Evolutionary conservation across 2,113 vertebrate species (phyloP).

Genomic region (Callipepla californica): DNA sequence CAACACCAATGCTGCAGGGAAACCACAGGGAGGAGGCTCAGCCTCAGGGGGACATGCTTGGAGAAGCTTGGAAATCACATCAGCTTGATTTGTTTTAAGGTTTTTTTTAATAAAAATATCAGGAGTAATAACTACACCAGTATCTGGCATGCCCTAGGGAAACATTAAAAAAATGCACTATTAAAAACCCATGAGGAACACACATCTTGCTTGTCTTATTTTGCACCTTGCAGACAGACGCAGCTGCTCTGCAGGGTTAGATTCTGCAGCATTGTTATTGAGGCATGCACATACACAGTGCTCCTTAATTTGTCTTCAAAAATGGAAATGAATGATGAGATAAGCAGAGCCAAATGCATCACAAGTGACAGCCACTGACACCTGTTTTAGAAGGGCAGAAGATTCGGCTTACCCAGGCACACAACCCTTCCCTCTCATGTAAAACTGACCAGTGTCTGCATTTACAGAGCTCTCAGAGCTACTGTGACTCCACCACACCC

Average conservation of each 20-base stretch:
- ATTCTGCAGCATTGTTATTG: neutral
- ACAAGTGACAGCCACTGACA: neutral
- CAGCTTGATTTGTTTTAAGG: neutral
- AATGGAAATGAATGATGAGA: neutral
- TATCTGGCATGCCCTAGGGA: neutral
- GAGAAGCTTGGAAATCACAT: neutral
- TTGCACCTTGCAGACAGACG: neutral
- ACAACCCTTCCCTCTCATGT: neutral
- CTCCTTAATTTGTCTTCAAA: neutral
- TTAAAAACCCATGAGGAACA: neutral
- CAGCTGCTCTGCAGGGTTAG: neutral
- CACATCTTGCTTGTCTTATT: neutral
- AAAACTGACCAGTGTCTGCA: neutral
- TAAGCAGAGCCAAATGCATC: neutral
- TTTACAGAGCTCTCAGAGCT: neutral
- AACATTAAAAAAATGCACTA: neutral
- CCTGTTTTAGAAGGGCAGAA: neutral
- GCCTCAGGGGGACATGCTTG: accelerated
- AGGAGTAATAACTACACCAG: neutral
- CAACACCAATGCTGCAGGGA: accelerated
- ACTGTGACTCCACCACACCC: neutral
- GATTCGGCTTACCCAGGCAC: neutral
- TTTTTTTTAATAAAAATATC: neutral
- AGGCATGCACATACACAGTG: neutral
- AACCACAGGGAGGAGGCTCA: neutral